Evolutionary conservation across 2,113 vertebrate genomes (phyloP).

Genomic region (Lichenostomus cassidix): DNA sequence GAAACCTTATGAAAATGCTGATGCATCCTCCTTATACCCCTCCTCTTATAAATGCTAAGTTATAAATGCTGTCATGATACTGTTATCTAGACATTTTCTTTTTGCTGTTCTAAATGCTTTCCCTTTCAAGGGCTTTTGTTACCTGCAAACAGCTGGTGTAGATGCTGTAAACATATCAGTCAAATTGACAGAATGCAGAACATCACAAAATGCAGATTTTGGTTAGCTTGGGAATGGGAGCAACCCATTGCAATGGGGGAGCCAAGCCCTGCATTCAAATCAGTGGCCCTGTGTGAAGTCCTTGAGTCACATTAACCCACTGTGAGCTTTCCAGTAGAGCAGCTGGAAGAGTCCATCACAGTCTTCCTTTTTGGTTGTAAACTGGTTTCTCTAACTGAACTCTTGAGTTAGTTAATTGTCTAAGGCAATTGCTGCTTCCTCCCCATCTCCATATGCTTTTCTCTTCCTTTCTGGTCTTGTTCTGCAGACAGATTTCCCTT

Average conservation of each 20-base stretch:
- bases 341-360: not conserved
- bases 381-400: not conserved
- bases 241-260: not conserved
- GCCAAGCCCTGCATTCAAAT: not conserved
- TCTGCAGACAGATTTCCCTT: not conserved
- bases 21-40: not conserved
- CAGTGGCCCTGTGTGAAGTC: not conserved
- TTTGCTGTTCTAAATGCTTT: not conserved
- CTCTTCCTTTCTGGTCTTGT: not conserved
- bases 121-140: not conserved
- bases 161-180: constrained; percentile 5
- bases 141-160: not conserved
- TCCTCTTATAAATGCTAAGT: not conserved
- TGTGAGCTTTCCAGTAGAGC: not conserved
- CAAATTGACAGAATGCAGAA: not conserved
- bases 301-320: not conserved
- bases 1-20: not conserved
- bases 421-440: not conserved
- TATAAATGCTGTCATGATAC: not conserved
- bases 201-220: not conserved
- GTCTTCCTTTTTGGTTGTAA: not conserved
- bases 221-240: not conserved
- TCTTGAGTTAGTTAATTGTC: not conserved
- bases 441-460: not conserved
- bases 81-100: not conserved